phyloP scores from a whole-genome alignment of 2,888 invertebrate species.

The Boloria selene region DNA sequence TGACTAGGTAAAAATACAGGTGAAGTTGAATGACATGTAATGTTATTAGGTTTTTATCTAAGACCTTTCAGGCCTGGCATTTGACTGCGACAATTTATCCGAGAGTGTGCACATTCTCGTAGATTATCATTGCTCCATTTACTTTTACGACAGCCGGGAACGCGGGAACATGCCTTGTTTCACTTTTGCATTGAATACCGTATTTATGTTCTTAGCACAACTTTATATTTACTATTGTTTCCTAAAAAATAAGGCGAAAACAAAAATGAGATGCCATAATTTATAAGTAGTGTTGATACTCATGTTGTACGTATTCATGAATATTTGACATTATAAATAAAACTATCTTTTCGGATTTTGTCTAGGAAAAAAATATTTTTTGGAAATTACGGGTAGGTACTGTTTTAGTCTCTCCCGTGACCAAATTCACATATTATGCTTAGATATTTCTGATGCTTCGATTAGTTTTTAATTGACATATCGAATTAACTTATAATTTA shows the following conservation, averaged over 20 bases:
- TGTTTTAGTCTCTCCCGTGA: too few relatives aligned
- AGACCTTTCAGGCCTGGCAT: neutral
- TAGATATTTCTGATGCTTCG: too few relatives aligned
- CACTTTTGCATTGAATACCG: constrained; percentile 29
- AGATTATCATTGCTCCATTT: constrained; percentile 71
- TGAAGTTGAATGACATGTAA: too few relatives aligned
- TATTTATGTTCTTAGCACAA: constrained; percentile 20
- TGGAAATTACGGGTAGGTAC: too few relatives aligned
- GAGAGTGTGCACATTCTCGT: constrained; percentile 39
- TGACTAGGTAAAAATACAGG: too few relatives aligned
- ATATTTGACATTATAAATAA: too few relatives aligned
- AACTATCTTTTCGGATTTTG: too few relatives aligned
- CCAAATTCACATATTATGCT: too few relatives aligned
- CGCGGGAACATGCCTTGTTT: constrained; percentile 25
- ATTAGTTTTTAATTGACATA: too few relatives aligned
- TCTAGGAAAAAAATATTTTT: too few relatives aligned
- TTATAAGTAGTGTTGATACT: neutral
- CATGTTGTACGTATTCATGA: too few relatives aligned
- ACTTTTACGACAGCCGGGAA: constrained; percentile 54
- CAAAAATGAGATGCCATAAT: neutral
- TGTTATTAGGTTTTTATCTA: neutral
- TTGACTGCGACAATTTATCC: constrained; percentile 47
- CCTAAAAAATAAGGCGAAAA: neutral
- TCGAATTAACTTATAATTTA: too few relatives aligned
- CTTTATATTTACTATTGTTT: constrained; percentile 23